These are phyloP conservation scores for Bovichtus diacanthus DNA, from an alignment of 2,797 vertebrate species.

Conservation along the genomic window DNA sequence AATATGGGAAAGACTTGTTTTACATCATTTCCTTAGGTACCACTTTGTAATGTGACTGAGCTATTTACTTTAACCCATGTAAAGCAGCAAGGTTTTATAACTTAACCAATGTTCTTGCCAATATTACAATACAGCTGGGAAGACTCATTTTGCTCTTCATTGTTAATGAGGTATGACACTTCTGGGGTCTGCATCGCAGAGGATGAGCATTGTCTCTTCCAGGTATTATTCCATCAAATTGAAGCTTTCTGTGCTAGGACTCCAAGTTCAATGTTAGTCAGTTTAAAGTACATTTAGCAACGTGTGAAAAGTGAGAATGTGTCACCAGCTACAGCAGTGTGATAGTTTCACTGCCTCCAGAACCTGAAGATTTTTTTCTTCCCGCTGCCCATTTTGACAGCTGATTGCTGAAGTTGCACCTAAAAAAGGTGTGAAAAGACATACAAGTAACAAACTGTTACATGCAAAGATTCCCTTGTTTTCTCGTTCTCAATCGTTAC, in stretches of 20 bases:
- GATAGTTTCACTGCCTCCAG: conserved; percentile 12
- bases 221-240: conserved; percentile 41
- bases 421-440: conserved; percentile 60
- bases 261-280: conserved; percentile 34
- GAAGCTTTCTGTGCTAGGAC: conserved; percentile 29
- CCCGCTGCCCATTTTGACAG: conserved; percentile 34
- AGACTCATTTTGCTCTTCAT: conserved; percentile 39
- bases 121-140: conserved; percentile 43
- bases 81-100: conserved; percentile 58
- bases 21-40: conserved; percentile 51
- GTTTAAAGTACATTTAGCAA: conserved; percentile 32
- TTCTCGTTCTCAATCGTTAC: conserved; percentile 42
- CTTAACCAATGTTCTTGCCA: conserved; percentile 60
- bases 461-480: conserved; percentile 38
- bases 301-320: conserved; percentile 29
- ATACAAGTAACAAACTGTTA: conserved; percentile 45
- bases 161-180: conserved; percentile 20
- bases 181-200: conserved; percentile 32
- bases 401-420: conserved; percentile 37
- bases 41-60: conserved; percentile 59
- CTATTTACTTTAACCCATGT: conserved; percentile 55
- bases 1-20: conserved; percentile 66
- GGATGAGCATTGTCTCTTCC: conserved; percentile 36
- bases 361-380: not conserved
- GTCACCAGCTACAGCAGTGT: conserved; percentile 10